Evolutionary conservation across 2,888 invertebrate genomes (phyloP), one percentile per base, ranked within the genome.

Genomic region (Apoda limacodes): DNA sequence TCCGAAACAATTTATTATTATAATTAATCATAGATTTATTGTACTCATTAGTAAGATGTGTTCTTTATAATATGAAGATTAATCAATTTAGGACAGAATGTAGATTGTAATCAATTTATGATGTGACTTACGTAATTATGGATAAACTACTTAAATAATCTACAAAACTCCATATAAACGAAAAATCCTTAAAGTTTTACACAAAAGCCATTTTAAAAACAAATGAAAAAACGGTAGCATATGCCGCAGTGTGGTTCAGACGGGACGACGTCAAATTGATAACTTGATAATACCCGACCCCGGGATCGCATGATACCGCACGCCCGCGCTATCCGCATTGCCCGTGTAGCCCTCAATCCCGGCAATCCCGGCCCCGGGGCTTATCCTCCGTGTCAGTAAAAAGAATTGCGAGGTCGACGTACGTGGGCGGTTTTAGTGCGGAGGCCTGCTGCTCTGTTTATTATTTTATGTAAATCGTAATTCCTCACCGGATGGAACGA

Each of bases 281-380:
- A 74, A 72, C 68, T 68, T 65, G 68, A 70, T 72, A 72, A 71
- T 67, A 53, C 48, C 48, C 55, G 50, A 45, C 57, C 60, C 55
- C 34, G 37, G 39, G 32, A 35, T 32, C 45, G 33, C 36, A 32
- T 35, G 34, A 41, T 37, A 37, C 40, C 38, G 30, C 39, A 29
- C 30, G 20, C 22, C 34, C 28, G 27, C 37, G 36, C n/a, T n/a
- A n/a, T n/a, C n/a, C n/a, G n/a, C n/a, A n/a, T n/a, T n/a, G n/a
- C n/a, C n/a, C n/a, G n/a, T n/a, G n/a, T n/a, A n/a, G n/a, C 43
- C 43, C 40, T 40, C 36, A 39, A 40, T 45, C 45, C 44, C 49
- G 43, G 38, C 48, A 50, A 55, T 52, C 53, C 60, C 54, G 52
- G 49, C 45, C 46, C 47, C 51, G 45, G 36, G 48, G 53, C 48